A percentile compares a stretch with the other conserved stretches of the same genome.
Conservation (phyloP, 2,113 vertebrate genomes). For the Cervus canadensis region DNA sequence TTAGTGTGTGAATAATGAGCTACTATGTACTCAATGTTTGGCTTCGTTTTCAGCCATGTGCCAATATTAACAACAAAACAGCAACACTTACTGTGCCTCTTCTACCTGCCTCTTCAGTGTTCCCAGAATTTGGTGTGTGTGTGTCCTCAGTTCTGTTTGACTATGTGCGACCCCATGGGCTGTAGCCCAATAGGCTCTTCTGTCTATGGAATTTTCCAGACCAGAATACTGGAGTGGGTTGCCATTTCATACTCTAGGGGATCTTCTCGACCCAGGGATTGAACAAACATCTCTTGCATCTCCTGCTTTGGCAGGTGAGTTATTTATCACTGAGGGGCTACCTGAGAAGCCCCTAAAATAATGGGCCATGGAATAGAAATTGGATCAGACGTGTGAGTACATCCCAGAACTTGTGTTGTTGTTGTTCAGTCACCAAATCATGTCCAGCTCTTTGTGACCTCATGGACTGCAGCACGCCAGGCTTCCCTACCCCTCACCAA, state of each 20-base stretch:
- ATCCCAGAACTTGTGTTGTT: background rate
- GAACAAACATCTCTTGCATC: background rate
- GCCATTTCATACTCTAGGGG: background rate
- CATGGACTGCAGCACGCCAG: background rate
- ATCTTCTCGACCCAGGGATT: background rate
- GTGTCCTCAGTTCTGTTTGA: background rate
- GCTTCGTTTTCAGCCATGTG: background rate
- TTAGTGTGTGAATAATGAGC: background rate
- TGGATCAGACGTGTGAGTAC: background rate
- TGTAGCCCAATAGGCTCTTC: background rate
- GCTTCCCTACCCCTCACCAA: background rate
- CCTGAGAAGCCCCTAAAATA: background rate
- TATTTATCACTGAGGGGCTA: background rate
- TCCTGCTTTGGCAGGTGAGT: background rate
- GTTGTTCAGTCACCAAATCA: background rate
- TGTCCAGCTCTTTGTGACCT: background rate
- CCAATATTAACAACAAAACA: background rate
- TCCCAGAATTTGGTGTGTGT: background rate
- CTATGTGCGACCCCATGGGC: background rate
- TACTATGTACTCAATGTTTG: background rate
- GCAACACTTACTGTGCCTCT: background rate
- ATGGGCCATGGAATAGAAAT: background rate
- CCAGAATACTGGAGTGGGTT: background rate
- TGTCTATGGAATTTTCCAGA: background rate
- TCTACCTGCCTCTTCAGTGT: background rate